phyloP scores from a whole-genome alignment of 2,797 vertebrate species.

The Platyrinchus mystaceus region DNA sequence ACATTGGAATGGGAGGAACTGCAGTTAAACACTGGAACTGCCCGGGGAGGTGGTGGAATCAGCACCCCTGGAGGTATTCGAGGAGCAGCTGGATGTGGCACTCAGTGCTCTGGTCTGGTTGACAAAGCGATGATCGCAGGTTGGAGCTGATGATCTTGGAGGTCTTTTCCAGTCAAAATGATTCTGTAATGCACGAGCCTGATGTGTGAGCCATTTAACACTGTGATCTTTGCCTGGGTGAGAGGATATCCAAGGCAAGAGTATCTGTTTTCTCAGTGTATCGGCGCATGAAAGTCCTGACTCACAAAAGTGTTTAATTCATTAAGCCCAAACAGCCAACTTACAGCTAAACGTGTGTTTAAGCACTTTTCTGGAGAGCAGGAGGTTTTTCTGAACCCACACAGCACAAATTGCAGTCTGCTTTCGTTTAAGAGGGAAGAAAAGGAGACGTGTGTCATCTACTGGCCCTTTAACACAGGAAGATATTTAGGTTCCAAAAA shows the following conservation, averaged over 20 bases:
- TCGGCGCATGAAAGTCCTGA: accelerated
- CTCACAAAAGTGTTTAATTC: background rate
- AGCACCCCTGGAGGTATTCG: background rate
- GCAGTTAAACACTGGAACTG: accelerated
- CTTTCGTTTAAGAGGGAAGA: background rate
- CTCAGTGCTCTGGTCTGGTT: background rate
- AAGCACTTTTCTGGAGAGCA: background rate
- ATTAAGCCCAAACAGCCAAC: background rate
- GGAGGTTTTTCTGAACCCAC: background rate
- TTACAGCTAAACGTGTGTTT: background rate
- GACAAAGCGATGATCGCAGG: background rate
- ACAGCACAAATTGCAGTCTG: background rate
- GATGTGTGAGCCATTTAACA: background rate
- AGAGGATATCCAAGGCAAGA: background rate
- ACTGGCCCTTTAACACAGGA: slow-evolving; percentile 30
- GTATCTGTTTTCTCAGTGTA: background rate
- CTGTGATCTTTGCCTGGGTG: accelerated
- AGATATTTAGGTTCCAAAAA: background rate
- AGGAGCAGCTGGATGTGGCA: background rate
- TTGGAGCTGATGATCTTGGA: background rate
- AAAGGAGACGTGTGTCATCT: slow-evolving; percentile 15
- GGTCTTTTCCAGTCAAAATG: background rate
- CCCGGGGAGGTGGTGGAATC: background rate
- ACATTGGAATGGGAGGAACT: accelerated
- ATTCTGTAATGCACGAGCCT: background rate